These are phyloP conservation scores for Poecilia wingei DNA, from an alignment of 2,797 vertebrate genomes.

Conservation along the genomic window DNA sequence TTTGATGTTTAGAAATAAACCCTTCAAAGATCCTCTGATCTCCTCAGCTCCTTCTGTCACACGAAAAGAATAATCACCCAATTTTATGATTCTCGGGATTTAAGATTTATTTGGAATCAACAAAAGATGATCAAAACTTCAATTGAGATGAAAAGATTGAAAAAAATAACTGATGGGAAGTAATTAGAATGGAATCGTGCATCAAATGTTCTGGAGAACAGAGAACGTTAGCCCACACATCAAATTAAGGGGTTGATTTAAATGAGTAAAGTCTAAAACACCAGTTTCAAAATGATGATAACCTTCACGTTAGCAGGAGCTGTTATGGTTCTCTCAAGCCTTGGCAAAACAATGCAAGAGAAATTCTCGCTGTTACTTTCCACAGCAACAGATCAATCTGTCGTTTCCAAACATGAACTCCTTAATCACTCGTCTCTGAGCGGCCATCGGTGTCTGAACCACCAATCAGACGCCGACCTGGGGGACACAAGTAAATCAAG, in stretches of 20 bases:
- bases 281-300: neutral
- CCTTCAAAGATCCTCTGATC: neutral
- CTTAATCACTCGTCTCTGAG: neutral
- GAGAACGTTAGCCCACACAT: neutral
- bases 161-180: neutral
- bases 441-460: neutral
- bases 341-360: neutral
- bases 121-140: neutral
- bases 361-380: neutral
- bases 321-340: neutral
- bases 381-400: neutral
- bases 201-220: neutral
- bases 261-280: neutral
- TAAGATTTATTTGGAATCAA: neutral
- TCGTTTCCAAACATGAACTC: neutral
- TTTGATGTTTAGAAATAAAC: neutral
- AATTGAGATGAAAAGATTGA: neutral
- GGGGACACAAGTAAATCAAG: neutral
- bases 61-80: neutral
- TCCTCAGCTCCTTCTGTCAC: neutral
- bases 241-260: neutral
- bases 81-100: neutral
- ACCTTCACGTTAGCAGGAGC: neutral
- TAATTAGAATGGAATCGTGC: neutral
- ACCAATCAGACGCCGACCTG: neutral